phyloP scores from a whole-genome alignment of 2,113 vertebrate species.

The Shinisaurus crocodilurus region DNA sequence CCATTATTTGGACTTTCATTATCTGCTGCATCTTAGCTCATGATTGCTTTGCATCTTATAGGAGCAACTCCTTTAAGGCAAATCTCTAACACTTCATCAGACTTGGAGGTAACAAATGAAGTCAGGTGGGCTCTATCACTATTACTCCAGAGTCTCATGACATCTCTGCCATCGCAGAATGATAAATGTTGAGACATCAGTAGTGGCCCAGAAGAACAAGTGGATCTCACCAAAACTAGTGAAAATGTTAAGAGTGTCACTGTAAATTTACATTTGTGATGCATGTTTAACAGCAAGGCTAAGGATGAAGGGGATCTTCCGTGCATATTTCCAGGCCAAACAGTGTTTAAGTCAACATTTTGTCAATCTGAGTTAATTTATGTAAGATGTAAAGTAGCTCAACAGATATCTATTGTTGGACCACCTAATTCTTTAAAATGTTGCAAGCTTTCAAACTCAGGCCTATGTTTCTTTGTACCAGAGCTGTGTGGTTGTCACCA shows the following conservation, averaged over 20 bases:
- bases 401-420: neutral
- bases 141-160: conserved; percentile 18
- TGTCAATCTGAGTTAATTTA: conserved; percentile 20
- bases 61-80: neutral
- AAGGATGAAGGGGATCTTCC: conserved; percentile 28
- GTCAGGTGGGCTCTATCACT: conserved; percentile 45
- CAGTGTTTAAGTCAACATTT: conserved; percentile 33
- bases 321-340: neutral
- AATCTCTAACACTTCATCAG: conserved; percentile 17
- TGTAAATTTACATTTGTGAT: conserved; percentile 55
- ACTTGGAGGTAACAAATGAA: conserved; percentile 58
- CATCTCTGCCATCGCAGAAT: conserved; percentile 60
- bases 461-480: neutral
- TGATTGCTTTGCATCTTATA: neutral
- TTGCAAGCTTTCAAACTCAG: neutral
- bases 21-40: neutral
- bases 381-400: neutral
- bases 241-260: conserved; percentile 66
- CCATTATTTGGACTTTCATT: neutral
- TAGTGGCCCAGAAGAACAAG: conserved; percentile 69
- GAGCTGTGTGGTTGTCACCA: neutral
- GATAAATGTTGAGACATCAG: conserved; percentile 53
- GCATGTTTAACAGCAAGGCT: neutral
- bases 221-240: conserved; percentile 69
- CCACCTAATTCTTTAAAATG: neutral